These are phyloP conservation scores for Linyphia triangularis DNA, from an alignment of 2,888 invertebrate genomes.

Conservation along the genomic window DNA sequence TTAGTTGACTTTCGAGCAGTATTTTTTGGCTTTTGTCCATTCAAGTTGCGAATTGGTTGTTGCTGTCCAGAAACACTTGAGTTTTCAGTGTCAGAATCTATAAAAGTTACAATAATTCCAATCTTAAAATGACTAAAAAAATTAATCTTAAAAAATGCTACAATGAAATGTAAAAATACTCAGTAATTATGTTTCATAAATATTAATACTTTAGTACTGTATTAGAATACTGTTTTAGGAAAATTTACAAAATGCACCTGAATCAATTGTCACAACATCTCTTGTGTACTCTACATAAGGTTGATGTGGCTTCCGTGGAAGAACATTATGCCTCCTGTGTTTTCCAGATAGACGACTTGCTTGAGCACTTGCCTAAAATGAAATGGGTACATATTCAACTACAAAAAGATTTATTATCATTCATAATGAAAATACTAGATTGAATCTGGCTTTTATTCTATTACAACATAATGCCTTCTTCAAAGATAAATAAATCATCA, in stretches of 20 bases:
- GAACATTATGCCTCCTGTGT: constrained; percentile 78
- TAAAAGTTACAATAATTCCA: background rate
- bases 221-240: background rate
- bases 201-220: too few species aligned
- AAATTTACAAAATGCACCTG: constrained; percentile 26
- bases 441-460: too few species aligned
- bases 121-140: background rate
- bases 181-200: background rate
- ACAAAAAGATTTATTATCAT: too few species aligned
- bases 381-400: background rate
- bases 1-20: constrained; percentile 72
- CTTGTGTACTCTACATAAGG: constrained; percentile 89
- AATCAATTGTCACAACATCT: constrained; percentile 76
- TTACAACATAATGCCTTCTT: too few species aligned
- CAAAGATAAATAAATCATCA: too few species aligned
- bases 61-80: background rate
- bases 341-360: constrained; percentile 78
- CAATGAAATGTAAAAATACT: background rate
- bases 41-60: background rate
- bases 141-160: background rate
- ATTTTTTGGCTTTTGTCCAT: constrained; percentile 56
- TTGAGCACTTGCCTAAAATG: constrained; percentile 81
- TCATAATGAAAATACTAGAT: too few species aligned
- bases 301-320: constrained; percentile 81
- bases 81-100: constrained; percentile 36